A percentile compares a stretch with the other conserved stretches of the same genome.
phyloP scores from a whole-genome alignment of 2,113 vertebrate species.

The Labrus mixtus region DNA sequence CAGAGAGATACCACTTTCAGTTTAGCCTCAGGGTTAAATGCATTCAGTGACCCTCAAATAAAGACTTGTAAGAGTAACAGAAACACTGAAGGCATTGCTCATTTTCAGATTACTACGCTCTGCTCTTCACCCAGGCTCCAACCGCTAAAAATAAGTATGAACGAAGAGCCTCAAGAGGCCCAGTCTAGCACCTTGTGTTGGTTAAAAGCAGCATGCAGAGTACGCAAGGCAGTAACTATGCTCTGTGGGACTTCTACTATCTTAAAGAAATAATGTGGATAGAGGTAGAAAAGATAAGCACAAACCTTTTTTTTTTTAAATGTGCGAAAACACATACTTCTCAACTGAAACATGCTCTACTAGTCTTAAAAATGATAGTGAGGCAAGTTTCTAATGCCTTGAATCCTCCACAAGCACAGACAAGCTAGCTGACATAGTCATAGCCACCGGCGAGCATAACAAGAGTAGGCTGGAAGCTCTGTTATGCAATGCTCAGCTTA shows the following conservation, averaged over 20 bases:
- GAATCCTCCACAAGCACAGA: conserved; percentile 68
- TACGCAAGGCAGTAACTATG: not conserved
- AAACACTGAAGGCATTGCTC: conserved; percentile 38
- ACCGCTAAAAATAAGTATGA: conserved; percentile 25
- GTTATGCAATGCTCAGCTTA: conserved; percentile 61
- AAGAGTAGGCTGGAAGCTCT: conserved; percentile 61
- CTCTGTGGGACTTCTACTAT: not conserved
- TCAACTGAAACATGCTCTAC: conserved; percentile 22
- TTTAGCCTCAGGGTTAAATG: conserved; percentile 85
- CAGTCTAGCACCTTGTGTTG: conserved; percentile 24
- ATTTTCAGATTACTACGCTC: conserved; percentile 35
- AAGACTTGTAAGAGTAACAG: conserved; percentile 47
- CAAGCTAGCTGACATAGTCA: conserved; percentile 57
- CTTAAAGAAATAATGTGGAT: conserved; percentile 7
- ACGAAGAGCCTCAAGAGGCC: conserved; percentile 17
- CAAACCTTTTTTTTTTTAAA: not conserved
- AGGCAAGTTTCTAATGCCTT: conserved; percentile 56
- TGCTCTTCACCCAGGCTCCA: conserved; percentile 49
- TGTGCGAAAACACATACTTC: conserved; percentile 4
- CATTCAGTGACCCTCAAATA: conserved; percentile 64
- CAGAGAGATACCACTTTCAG: conserved; percentile 97
- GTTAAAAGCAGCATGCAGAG: conserved; percentile 42
- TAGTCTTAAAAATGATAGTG: conserved; percentile 15
- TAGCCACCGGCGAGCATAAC: conserved; percentile 47
- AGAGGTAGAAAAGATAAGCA: not conserved